Conservation (phyloP, 1,140 invertebrate genomes). For the Eumeta japonica region DNA sequence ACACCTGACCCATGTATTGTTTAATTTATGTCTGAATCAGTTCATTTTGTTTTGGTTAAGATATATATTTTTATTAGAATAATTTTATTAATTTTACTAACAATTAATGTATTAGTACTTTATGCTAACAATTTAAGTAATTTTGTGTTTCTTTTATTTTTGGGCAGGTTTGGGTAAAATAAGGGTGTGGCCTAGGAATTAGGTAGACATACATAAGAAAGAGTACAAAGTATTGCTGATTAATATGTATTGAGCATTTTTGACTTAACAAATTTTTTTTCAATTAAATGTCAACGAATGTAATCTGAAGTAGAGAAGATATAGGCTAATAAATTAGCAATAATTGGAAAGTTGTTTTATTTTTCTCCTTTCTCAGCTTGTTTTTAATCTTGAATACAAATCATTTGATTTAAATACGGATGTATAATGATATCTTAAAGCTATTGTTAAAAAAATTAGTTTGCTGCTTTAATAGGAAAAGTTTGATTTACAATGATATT, state of each 20-base stretch:
- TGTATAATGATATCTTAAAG: too few relatives aligned
- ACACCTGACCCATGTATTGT: conserved; percentile 7
- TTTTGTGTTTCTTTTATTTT: conserved; percentile 22
- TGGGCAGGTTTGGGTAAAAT: conserved; percentile 58
- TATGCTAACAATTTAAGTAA: neutral
- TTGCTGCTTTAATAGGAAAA: too few relatives aligned
- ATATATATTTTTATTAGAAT: conserved; percentile 13
- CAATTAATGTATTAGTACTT: conserved; percentile 14
- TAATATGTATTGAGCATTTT: conserved; percentile 38
- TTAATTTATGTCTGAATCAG: conserved; percentile 17
- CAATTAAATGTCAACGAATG: conserved; percentile 58
- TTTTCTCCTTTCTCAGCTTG: conserved; percentile 37
- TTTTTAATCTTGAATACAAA: too few relatives aligned
- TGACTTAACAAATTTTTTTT: conserved; percentile 47
- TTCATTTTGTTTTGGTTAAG: conserved; percentile 19
- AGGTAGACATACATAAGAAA: conserved; percentile 51
- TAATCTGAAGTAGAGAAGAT: conserved; percentile 59
- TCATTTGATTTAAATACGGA: too few relatives aligned
- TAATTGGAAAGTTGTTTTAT: conserved; percentile 57
- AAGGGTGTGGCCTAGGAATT: conserved; percentile 58
- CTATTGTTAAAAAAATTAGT: too few relatives aligned
- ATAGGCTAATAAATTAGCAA: conserved; percentile 56
- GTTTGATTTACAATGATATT: too few relatives aligned
- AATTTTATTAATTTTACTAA: conserved; percentile 17
- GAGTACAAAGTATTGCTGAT: conserved; percentile 48